Conservation (phyloP, 1,140 invertebrate genomes). For the Oreohelix idahoensis region DNA sequence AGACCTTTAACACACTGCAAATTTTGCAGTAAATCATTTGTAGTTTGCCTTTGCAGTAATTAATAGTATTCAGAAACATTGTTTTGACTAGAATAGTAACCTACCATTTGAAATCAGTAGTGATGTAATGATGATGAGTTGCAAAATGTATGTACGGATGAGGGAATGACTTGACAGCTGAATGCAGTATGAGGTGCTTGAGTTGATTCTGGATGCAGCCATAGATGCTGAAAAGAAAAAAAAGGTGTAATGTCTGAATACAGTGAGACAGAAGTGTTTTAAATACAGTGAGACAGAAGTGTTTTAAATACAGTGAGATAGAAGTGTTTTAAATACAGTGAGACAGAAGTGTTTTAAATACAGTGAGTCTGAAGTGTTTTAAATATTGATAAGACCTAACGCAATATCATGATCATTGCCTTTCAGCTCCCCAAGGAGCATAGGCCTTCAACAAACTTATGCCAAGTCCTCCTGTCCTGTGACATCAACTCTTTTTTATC, state of each 20-base stretch:
- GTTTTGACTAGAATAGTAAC: neutral
- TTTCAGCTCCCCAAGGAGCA: too few species aligned
- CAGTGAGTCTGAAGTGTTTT: too few species aligned
- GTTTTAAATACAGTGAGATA: too few species aligned
- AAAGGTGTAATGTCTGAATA: neutral
- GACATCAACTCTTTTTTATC: too few species aligned
- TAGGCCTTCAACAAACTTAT: too few species aligned
- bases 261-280: neutral
- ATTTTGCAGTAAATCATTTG: neutral
- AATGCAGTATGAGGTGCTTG: neutral
- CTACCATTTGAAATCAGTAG: neutral
- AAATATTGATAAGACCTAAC: too few species aligned
- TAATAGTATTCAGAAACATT: too few species aligned
- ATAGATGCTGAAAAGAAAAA: neutral
- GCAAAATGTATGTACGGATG: neutral
- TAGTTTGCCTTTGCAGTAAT: neutral
- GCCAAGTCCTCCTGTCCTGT: too few species aligned
- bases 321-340: too few species aligned
- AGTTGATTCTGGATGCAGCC: neutral
- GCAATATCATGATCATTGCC: too few species aligned
- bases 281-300: neutral
- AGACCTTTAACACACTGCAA: neutral
- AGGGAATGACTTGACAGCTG: neutral
- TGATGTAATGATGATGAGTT: neutral
- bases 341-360: too few species aligned